Base-by-base conservation (phyloP, 2,113 vertebrate genomes). In the Gadus macrocephalus region DNA sequence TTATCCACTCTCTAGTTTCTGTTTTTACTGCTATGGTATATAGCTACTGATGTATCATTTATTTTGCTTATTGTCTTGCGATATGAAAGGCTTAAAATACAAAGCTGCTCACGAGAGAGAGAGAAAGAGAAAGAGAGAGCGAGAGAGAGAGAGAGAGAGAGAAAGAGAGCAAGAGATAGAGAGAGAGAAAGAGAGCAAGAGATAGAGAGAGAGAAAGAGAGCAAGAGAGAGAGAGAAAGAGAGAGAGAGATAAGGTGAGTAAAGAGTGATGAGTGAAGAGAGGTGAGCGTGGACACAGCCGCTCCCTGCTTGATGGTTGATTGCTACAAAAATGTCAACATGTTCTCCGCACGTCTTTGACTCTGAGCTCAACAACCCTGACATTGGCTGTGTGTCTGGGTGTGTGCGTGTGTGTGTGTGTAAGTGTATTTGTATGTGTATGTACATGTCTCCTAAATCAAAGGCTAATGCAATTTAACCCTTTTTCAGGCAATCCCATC, bases 291-390 rank as follows among this genome's bases (percentile, higher is more conserved):
- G 86, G 91, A 87, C 83, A 83, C 76, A 85, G 78, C 42, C 87
- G 81, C 85, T 90, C 64, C 67, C 79, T 56, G 87, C 82, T 89
- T 72, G 70, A 94, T 89, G 91, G 88, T 88, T 89, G 87, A 93
- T 71, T 77, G 91, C 88, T 75, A 76, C 73, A 92, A 92, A 90
- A 90, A 93, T 90, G 86, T 91, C 91, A 93, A 89, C 86, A 89
- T 85, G 83, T 89, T 59, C 80, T 85, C 68, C 71, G 78, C 88
- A 84, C 89, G 77, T 85, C 87, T 77, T 87, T 89, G 81, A 88
- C 84, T 71, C 77, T 20, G 61, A 75, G 64, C 80, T 66, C 2
- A 72, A 86, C 85, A 84, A 64, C 31, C 42, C 42, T 49, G 42
- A 49, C 9, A 49, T 49, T 49, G 68, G 17, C 60, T 75, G 64